Percentiles rank a stretch among this genome's conserved stretches.
Evolutionary conservation across 2,797 vertebrate genomes (phyloP).

Genomic region (Anas flavirostris): DNA sequence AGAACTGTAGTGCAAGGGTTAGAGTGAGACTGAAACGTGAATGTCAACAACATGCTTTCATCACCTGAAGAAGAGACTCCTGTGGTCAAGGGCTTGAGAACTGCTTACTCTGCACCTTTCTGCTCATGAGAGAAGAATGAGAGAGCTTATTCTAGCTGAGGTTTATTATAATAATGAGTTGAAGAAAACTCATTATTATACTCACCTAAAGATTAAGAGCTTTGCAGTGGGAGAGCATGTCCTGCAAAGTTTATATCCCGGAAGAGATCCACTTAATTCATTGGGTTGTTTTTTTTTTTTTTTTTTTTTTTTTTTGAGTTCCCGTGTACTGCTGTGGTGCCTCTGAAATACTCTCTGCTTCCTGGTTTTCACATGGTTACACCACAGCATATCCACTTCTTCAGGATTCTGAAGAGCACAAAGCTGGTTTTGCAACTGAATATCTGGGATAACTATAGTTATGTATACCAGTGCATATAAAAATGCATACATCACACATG

Average conservation of each 20-base stretch:
- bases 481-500: neutral
- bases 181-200: neutral
- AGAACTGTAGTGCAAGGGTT: neutral
- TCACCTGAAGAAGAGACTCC: neutral
- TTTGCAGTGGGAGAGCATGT: no score
- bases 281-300: no score
- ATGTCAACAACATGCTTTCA: neutral
- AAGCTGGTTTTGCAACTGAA: neutral
- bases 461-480: neutral
- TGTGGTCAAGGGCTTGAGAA: neutral
- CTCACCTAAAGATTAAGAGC: no score
- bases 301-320: neutral
- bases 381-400: neutral
- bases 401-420: neutral
- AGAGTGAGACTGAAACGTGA: neutral
- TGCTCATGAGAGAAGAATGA: neutral
- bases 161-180: neutral
- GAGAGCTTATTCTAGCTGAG: neutral
- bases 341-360: neutral
- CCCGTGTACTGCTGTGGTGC: neutral
- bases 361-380: neutral
- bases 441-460: neutral
- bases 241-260: neutral
- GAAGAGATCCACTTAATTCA: neutral
- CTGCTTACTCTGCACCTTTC: neutral